Base-by-base conservation (phyloP, 2,888 invertebrate species). In the Zaprionus obscuricornis region DNA sequence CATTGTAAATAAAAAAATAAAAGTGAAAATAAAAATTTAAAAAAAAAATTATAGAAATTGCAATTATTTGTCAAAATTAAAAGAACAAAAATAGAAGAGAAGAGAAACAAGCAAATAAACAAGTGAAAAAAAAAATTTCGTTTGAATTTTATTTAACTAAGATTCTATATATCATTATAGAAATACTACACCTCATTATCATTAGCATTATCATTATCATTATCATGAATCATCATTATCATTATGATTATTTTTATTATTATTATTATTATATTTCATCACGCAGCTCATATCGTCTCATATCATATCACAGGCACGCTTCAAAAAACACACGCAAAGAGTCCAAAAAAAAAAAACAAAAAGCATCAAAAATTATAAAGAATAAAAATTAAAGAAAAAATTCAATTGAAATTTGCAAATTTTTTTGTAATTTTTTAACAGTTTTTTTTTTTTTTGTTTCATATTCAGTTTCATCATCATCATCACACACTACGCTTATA, bases 251-350 rank as follows among this genome's bases (percentile, higher is more conserved):
- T n/a, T n/a, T n/a, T n/a, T n/a, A n/a, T n/a, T n/a, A 24, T 6
- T 8, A 24, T n/a, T 10, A 42, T 59, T 56, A 62, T 4, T 6
- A 24, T 24, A 6, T 6, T n/a, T n/a, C 27, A 22, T 4, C 34
- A 43, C 39, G 54, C 78, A 65, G 87, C 89, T 87, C 89, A 89
- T 87, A 89, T 88, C 89, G 89, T 88, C 89, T 87, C 89, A 89
- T 87, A 89, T 88, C 89, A 89, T 88, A 90, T 90, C 90, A 90
- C 90, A 89, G 89, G 88, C 89, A 89, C 88, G 89, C 90, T 89
- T 87, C 47, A 63, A 79, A 43, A 74, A 66, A 74, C 73, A 68
- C 68, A 50, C 69, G 45, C 49, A 57, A 45, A 31, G 46, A 20
- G 20, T 46, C 13, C 20, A n/a, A 26, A 24, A 58, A 45, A 33